Base-by-base conservation (phyloP, 2,797 vertebrate genomes). In the Gastrophryne carolinensis region DNA sequence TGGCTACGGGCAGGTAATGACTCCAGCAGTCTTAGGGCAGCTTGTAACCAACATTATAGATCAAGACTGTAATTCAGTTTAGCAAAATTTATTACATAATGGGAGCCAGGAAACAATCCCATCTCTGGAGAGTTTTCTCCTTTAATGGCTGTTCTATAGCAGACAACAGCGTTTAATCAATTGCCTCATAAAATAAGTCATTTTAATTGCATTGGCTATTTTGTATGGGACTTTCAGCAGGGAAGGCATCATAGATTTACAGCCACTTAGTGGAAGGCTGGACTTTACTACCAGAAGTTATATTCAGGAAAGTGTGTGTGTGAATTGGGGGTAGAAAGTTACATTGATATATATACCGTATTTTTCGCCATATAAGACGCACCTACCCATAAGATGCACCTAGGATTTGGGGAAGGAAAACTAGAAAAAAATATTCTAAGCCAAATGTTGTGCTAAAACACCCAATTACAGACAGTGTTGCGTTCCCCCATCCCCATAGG, bases 1-100 rank as follows among this genome's bases (percentile, higher is more conserved):
- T 50, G 54, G 32, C 30, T 52, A 17, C 53, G 30, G 41, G n/a
- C 57, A 63, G 23, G 49, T 64, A 63, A 41, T 73, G 60, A 52
- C 47, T 73, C 39, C 29, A 44, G 58, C 60, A 27, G 56, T 73
- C 44, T n/a, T 53, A 41, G 35, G 47, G 34, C 58, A 73, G 60
- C 21, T 72, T 61, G 69, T 62, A 72, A 62, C 56, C 44, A 72
- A 29, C 12, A 53, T 72, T 72, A 62, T 62, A 72, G 69, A 72
- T 62, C 56, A 72, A 30, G 19, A 12, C 32, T 15, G 41, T 52
- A 52, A 62, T 49, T 71, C 68, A 69, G 54, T 71, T 50, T 62
- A 72, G 34, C 44, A 27, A 62, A 72, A 72, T 72, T 37, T 72
- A 62, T 62, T 19, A 62, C 57, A 29, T 50, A 61, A 35, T 72